Conservation (phyloP, 2,888 invertebrate genomes). For the Drosophila lacicola region DNA sequence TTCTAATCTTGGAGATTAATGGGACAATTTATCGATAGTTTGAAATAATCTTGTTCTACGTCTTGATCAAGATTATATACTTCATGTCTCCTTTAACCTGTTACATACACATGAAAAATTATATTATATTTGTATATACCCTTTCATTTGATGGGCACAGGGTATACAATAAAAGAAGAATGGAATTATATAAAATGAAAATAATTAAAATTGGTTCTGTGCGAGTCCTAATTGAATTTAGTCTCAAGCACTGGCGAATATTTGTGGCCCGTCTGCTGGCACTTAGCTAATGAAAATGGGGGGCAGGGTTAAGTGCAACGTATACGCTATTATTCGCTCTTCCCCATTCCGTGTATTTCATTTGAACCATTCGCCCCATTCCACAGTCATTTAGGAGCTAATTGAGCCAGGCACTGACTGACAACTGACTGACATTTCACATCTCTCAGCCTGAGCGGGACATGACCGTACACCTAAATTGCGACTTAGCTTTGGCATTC, state of each 20-base stretch:
- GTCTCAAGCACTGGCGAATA: conserved; percentile 32
- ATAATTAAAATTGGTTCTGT: conserved; percentile 52
- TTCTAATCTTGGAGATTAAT: too few relatives aligned
- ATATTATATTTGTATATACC: too few relatives aligned
- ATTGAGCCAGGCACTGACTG: conserved; percentile 54
- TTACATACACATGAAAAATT: too few relatives aligned
- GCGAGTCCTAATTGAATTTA: conserved; percentile 37
- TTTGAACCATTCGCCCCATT: conserved; percentile 4
- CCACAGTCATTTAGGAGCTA: conserved; percentile 37
- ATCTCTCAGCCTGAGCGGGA: conserved; percentile 28
- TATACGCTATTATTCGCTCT: conserved; percentile 23
- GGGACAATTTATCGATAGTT: too few relatives aligned
- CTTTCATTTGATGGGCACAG: neutral
- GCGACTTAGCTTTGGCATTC: conserved; percentile 63
- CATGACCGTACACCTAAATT: conserved; percentile 60
- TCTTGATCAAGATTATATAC: too few relatives aligned
- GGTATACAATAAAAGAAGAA: conserved; percentile 9
- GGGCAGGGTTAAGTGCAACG: conserved; percentile 46
- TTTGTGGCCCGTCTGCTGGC: conserved; percentile 38
- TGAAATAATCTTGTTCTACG: too few relatives aligned
- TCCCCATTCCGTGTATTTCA: conserved; percentile 15
- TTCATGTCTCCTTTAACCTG: too few relatives aligned
- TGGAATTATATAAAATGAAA: conserved; percentile 46
- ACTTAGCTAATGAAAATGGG: conserved; percentile 67
- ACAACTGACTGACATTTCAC: conserved; percentile 60